Evolutionary conservation across 2,797 vertebrate species (phyloP).

Genomic region (Notoglanidium macrostoma): DNA sequence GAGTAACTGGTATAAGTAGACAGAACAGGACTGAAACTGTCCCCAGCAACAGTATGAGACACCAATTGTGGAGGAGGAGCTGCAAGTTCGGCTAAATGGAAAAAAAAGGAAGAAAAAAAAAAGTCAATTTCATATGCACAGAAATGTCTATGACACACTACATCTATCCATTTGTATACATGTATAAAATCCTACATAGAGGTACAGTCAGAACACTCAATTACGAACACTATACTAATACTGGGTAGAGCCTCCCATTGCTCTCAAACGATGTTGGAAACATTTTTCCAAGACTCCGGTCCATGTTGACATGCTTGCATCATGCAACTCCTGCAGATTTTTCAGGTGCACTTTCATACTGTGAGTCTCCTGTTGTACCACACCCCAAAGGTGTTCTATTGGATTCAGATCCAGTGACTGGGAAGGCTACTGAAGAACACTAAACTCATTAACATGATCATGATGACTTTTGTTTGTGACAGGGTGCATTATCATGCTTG

Average conservation of each 20-base stretch:
- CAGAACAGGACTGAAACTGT: conserved; percentile 61
- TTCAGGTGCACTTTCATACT: background rate
- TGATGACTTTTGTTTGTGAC: background rate
- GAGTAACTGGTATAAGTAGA: conserved; percentile 46
- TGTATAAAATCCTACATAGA: background rate
- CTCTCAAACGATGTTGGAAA: background rate
- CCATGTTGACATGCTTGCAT: background rate
- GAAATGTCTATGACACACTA: background rate
- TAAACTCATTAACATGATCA: background rate
- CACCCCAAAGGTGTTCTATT: background rate
- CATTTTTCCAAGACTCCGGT: background rate
- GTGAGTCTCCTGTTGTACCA: background rate
- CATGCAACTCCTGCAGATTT: background rate
- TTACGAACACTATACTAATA: background rate
- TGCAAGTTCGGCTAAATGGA: conserved; percentile 67
- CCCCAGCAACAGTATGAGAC: conserved; percentile 56
- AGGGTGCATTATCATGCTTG: background rate
- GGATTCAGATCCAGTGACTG: background rate
- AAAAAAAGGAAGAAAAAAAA: conserved; percentile 27
- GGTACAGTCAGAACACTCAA: background rate
- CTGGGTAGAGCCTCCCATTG: background rate
- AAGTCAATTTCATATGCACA: background rate
- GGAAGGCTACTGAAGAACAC: background rate
- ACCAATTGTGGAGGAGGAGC: conserved; percentile 53
- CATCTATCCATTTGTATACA: background rate